phyloP scores from a whole-genome alignment of 2,113 vertebrate genomes.

The Pungitius pungitius region DNA sequence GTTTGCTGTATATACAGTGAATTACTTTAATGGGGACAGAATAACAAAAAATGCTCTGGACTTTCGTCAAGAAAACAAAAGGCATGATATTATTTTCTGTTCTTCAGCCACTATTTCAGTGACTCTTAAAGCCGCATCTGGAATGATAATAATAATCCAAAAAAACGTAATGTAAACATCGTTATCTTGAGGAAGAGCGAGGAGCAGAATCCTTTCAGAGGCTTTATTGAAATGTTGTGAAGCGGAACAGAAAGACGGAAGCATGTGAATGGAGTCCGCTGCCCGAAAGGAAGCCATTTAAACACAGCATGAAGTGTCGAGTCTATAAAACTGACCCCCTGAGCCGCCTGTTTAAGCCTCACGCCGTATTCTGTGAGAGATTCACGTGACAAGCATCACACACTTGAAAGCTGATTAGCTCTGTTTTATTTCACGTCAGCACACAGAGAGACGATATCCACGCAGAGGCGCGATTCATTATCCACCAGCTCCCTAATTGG shows the following conservation, averaged over 20 bases:
- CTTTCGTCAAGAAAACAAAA: not conserved
- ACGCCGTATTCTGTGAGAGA: constrained; percentile 18
- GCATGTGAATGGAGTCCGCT: constrained; percentile 27
- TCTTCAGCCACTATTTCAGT: not conserved
- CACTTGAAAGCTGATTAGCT: constrained; percentile 33
- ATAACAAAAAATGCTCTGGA: not conserved
- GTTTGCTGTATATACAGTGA: not conserved
- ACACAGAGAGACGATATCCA: constrained; percentile 30
- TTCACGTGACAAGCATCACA: constrained; percentile 26
- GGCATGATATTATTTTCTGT: not conserved
- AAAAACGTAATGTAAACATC: constrained; percentile 19
- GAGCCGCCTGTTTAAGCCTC: constrained; percentile 16
- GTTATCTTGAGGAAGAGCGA: constrained; percentile 24
- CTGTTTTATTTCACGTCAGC: constrained; percentile 33
- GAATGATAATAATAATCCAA: constrained; percentile 18
- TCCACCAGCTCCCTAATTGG: constrained; percentile 44
- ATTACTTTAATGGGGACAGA: not conserved
- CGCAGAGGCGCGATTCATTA: constrained; percentile 15
- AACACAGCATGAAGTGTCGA: constrained; percentile 28
- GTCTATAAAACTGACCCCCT: constrained; percentile 7
- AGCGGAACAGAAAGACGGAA: constrained; percentile 47
- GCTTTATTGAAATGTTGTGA: constrained; percentile 38
- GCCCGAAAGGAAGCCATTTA: constrained; percentile 33
- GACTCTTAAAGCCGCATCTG: not conserved
- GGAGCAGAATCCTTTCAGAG: constrained; percentile 27